phyloP scores from a whole-genome alignment of 1,140 invertebrate genomes.

The Pararge aegeria region DNA sequence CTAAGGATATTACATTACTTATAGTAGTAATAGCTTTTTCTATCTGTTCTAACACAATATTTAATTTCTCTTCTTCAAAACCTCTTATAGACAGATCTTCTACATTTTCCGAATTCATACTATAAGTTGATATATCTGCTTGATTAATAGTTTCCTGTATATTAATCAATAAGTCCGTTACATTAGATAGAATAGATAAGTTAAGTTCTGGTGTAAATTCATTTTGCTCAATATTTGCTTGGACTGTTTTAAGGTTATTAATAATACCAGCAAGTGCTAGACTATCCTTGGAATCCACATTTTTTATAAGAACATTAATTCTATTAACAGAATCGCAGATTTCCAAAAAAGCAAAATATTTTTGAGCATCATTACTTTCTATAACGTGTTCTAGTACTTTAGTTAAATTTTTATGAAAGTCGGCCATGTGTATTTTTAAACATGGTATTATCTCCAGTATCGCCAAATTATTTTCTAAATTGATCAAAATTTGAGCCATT shows the following conservation, averaged over 20 bases:
- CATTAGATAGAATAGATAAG: conserved; percentile 47
- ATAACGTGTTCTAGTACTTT: conserved; percentile 74
- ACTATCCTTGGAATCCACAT: conserved; percentile 44
- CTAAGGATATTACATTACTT: conserved; percentile 45
- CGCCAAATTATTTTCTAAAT: conserved; percentile 69
- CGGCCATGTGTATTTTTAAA: conserved; percentile 45
- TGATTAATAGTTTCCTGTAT: conserved; percentile 72
- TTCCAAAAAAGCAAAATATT: conserved; percentile 62
- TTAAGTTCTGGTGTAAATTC: conserved; percentile 55
- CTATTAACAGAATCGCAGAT: conserved; percentile 60
- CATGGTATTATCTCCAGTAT: conserved; percentile 40
- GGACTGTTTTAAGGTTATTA: conserved; percentile 58
- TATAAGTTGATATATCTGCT: conserved; percentile 63
- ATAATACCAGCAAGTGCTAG: conserved; percentile 51
- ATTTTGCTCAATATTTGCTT: conserved; percentile 49
- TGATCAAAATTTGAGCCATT: conserved; percentile 76
- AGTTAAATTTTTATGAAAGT: conserved; percentile 68
- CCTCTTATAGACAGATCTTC: conserved; percentile 37
- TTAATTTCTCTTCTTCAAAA: conserved; percentile 39
- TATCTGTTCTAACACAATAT: conserved; percentile 51
- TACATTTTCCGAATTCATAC: conserved; percentile 54
- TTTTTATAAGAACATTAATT: conserved; percentile 53
- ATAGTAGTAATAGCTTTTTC: conserved; percentile 53
- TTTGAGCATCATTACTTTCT: conserved; percentile 63
- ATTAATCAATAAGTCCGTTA: conserved; percentile 62